Percentiles rank a stretch among this genome's conserved stretches.
Evolutionary conservation across 2,888 invertebrate genomes (phyloP).

Genomic region (Ariolimax columbianus): DNA sequence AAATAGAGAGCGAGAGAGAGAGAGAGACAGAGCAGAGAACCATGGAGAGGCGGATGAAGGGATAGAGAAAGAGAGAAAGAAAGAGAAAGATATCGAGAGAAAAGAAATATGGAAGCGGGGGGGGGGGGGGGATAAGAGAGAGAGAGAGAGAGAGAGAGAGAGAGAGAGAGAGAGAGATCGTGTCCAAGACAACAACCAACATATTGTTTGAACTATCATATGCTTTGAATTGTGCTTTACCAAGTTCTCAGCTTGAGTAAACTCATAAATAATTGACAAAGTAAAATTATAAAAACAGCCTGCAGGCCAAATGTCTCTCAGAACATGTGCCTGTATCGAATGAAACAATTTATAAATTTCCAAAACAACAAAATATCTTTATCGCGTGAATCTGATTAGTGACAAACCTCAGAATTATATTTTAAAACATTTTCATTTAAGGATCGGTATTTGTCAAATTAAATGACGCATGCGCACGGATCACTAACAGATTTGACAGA

Average conservation of each 20-base stretch:
- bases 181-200: too few relatives aligned
- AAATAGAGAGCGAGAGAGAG: conserved; percentile 10
- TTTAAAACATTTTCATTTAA: not conserved
- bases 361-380: not conserved
- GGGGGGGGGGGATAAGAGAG: too few relatives aligned
- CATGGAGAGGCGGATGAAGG: not conserved
- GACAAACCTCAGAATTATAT: not conserved
- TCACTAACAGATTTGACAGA: not conserved
- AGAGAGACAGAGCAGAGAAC: conserved; percentile 8
- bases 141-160: conserved; percentile 8
- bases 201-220: too few relatives aligned
- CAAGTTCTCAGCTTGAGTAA: too few relatives aligned
- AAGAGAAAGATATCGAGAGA: too few relatives aligned
- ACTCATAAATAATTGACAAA: too few relatives aligned
- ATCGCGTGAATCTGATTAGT: not conserved
- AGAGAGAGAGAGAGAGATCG: not conserved
- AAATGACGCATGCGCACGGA: not conserved
- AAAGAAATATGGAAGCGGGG: too few relatives aligned
- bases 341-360: not conserved
- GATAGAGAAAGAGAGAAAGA: not conserved
- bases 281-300: too few relatives aligned
- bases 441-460: not conserved
- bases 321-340: not conserved
- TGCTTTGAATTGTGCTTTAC: too few relatives aligned
- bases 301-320: not conserved